These are phyloP conservation scores for Congeria kusceri DNA, from an alignment of 2,888 invertebrate species.

Conservation along the genomic window DNA sequence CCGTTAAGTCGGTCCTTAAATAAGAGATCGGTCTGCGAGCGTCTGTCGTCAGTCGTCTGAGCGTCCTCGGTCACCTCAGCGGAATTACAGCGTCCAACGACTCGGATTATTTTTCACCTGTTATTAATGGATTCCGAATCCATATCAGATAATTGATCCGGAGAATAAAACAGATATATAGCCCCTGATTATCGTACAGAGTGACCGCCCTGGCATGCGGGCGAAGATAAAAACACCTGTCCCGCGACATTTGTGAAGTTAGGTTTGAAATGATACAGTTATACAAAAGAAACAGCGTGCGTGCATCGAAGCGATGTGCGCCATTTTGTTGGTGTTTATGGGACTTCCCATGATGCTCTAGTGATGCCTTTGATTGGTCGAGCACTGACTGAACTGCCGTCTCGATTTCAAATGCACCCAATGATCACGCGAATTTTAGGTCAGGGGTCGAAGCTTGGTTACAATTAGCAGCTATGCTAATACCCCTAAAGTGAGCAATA, in stretches of 20 bases:
- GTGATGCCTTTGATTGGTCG: slow-evolving; percentile 2
- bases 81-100: slow-evolving; percentile 26
- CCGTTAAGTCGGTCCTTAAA: too few species aligned
- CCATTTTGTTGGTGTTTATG: slow-evolving; percentile 23
- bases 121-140: slow-evolving; percentile 48
- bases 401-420: slow-evolving; percentile 14
- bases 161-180: slow-evolving; percentile 47
- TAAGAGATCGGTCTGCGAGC: too few species aligned
- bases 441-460: too few species aligned
- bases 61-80: slow-evolving; percentile 29
- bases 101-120: slow-evolving; percentile 42
- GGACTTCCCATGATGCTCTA: slow-evolving; percentile 17
- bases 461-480: too few species aligned
- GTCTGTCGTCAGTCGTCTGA: slow-evolving; percentile 31
- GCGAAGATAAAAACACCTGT: slow-evolving; percentile 59
- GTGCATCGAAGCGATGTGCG: slow-evolving; percentile 28
- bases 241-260: slow-evolving; percentile 44
- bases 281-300: slow-evolving; percentile 15
- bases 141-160: slow-evolving; percentile 51
- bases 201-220: slow-evolving; percentile 38
- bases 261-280: slow-evolving; percentile 56
- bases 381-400: slow-evolving; percentile 6
- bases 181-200: slow-evolving; percentile 34
- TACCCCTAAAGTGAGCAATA: too few species aligned
- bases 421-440: too few species aligned